Conservation (phyloP, 2,888 invertebrate genomes). For the Acleris emargana region DNA sequence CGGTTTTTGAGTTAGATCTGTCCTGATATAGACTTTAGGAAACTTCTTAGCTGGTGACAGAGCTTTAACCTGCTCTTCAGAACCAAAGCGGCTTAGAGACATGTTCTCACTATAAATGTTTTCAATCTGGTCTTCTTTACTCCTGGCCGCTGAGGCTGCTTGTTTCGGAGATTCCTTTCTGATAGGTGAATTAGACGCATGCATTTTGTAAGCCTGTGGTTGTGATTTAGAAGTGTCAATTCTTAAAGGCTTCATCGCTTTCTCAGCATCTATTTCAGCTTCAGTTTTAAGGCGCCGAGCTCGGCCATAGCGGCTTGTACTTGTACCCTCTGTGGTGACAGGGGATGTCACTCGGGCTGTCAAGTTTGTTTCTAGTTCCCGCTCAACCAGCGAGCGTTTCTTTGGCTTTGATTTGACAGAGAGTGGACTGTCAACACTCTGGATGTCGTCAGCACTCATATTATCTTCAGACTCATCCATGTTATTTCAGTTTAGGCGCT, state of each 20-base stretch:
- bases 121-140: slow-evolving; percentile 64
- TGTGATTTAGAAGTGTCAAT: slow-evolving; percentile 55
- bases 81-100: slow-evolving; percentile 64
- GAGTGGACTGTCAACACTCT: slow-evolving; percentile 46
- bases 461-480: slow-evolving; percentile 75
- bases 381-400: slow-evolving; percentile 71
- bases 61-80: slow-evolving; percentile 49
- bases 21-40: slow-evolving; percentile 70
- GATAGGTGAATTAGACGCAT: slow-evolving; percentile 68
- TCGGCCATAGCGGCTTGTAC: slow-evolving; percentile 85
- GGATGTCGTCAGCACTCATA: slow-evolving; percentile 59
- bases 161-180: slow-evolving; percentile 55
- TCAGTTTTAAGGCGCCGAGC: slow-evolving; percentile 80
- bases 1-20: slow-evolving; percentile 71
- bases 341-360: slow-evolving; percentile 71
- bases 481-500: slow-evolving; percentile 41
- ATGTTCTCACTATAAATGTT: slow-evolving; percentile 69
- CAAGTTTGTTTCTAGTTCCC: slow-evolving; percentile 73
- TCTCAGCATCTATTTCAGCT: slow-evolving; percentile 68
- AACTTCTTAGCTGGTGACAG: slow-evolving; percentile 55
- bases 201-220: slow-evolving; percentile 69
- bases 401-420: slow-evolving; percentile 62
- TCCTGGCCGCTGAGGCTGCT: slow-evolving; percentile 43
- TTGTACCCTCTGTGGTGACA: slow-evolving; percentile 54
- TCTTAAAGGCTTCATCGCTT: slow-evolving; percentile 52